Percentiles rank a stretch among this genome's conserved stretches.
These are phyloP conservation scores for Ochropleura leucogaster DNA, from an alignment of 2,888 invertebrate genomes.

Conservation along the genomic window DNA sequence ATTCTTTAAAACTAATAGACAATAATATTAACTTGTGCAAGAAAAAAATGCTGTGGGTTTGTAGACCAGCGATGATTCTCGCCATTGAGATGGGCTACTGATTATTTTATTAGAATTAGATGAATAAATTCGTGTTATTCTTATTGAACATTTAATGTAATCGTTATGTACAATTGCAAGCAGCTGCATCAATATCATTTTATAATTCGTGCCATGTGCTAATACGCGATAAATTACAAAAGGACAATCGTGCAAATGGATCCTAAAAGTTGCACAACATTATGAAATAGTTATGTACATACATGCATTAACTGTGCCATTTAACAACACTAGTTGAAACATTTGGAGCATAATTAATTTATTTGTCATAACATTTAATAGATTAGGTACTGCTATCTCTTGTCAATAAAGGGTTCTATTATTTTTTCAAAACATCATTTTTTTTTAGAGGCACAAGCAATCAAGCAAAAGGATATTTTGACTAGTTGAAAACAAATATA, in stretches of 20 bases:
- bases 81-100: conserved; percentile 36
- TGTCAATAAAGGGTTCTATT: neutral
- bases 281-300: conserved; percentile 11
- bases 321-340: neutral
- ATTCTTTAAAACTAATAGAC: conserved; percentile 53
- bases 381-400: neutral
- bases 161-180: conserved; percentile 65
- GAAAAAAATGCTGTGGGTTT: conserved; percentile 56
- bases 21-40: conserved; percentile 65
- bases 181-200: conserved; percentile 65
- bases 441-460: neutral
- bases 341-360: neutral
- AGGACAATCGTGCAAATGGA: conserved; percentile 50
- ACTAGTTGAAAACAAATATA: conserved; percentile 6
- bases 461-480: conserved; percentile 5
- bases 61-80: conserved; percentile 36
- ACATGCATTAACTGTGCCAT: neutral
- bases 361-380: conserved; percentile 13
- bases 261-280: conserved; percentile 15
- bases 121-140: conserved; percentile 68
- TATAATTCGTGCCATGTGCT: conserved; percentile 49
- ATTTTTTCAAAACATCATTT: conserved; percentile 14
- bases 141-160: conserved; percentile 64
- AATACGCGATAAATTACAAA: conserved; percentile 41
- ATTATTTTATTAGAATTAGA: conserved; percentile 56